Base-by-base conservation (phyloP, 2,888 invertebrate species). In the Lissonota sp. region DNA sequence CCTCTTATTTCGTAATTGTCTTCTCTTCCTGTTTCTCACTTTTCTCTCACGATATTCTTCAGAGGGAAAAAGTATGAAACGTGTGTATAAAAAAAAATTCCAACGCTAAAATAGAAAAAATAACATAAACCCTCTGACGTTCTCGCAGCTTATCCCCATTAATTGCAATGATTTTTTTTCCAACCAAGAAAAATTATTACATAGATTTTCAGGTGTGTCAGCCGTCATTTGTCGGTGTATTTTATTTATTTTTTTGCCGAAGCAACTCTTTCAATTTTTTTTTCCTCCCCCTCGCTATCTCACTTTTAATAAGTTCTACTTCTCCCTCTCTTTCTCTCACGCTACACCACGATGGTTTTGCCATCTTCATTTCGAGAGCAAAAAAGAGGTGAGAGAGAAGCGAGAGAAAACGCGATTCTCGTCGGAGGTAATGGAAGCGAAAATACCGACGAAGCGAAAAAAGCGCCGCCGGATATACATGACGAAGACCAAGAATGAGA, bases 1-100 rank as follows among this genome's bases (percentile, higher is more conserved):
- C 67, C 67, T 67, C 63, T 73, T 74, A 64, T 73, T 74, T 74
- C 49, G 39, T 73, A 73, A 73, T 79, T 73, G 46, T 73, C 44
- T 53, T 58, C 44, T 46, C 12, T 10, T 12, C n/a, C 16, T 49
- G 39, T 44, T 12, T 55, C 55, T 10, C 40, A 6, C 55, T 6
- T 44, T 57, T 12, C 14, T 8, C 14, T 44, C 12, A 0, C 7
- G 46, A 49, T 42, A 77, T 76, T 69, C 46, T 62, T 57, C 49
- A 8, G 46, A 3, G 49, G 10, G 37, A 57, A 37, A n/a, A 58
- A n/a, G 12, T 8, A 46, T 10, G 37, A 39, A 26, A 3, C 26
- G 26, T 5, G 46, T 5, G 26, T 26, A 14, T 5, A 6, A 70
- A 57, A 73, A n/a, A 26, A 26, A 26, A 26, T 26, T 3, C 26